phyloP scores from a whole-genome alignment of 2,113 vertebrate genomes.

The Fregata magnificens region DNA sequence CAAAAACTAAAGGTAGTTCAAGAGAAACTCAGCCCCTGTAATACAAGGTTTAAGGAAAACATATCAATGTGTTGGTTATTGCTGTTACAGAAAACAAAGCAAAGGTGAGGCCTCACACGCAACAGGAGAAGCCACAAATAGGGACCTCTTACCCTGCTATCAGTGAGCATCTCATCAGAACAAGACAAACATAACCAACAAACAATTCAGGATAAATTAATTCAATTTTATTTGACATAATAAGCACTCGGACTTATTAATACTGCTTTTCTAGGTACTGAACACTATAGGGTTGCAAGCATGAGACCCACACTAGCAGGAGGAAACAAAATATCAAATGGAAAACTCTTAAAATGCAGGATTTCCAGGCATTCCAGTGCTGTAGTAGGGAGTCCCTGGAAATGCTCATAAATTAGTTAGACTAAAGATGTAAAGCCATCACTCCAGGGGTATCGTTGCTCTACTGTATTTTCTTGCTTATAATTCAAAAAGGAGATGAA shows the following conservation, averaged over 20 bases:
- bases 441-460: background rate
- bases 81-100: background rate
- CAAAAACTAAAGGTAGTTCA: background rate
- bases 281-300: background rate
- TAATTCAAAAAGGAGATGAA: background rate
- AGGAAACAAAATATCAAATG: background rate
- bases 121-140: background rate
- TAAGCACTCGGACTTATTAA: background rate
- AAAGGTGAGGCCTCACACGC: background rate
- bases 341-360: background rate
- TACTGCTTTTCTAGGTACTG: background rate
- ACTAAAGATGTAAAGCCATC: conserved; percentile 1
- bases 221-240: background rate
- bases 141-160: background rate
- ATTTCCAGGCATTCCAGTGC: background rate
- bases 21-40: background rate
- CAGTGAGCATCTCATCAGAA: background rate
- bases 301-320: background rate
- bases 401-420: conserved; percentile 21
- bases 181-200: background rate
- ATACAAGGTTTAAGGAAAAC: background rate
- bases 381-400: background rate
- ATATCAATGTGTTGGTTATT: background rate
- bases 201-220: background rate
- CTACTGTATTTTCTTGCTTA: background rate